Conservation (phyloP, 2,113 vertebrate species). For the Lampris megalopsis region DNA sequence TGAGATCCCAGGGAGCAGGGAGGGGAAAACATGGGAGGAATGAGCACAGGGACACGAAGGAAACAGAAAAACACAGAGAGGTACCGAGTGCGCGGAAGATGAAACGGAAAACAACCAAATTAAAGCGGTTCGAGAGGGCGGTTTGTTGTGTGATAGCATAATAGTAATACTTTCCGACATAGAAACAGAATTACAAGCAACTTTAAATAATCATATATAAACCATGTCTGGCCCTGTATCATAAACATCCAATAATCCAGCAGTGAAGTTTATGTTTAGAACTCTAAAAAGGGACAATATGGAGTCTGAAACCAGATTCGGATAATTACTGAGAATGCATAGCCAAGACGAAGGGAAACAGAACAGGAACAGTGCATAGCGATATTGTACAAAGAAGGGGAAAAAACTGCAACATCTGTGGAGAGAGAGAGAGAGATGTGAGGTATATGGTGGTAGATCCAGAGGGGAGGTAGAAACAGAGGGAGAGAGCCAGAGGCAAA, state of each 20-base stretch:
- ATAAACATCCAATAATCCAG: not conserved
- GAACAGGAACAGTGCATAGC: conserved; percentile 4
- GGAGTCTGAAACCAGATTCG: conserved; percentile 22
- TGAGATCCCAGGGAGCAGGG: not conserved
- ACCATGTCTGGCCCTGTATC: conserved; percentile 2
- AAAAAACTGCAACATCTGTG: not conserved
- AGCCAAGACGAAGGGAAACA: conserved; percentile 43
- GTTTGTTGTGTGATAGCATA: not conserved
- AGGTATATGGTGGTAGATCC: not conserved
- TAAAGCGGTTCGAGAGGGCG: not conserved
- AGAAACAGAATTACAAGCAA: not conserved
- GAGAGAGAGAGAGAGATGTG: not conserved
- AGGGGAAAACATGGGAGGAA: not conserved
- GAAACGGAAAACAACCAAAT: not conserved
- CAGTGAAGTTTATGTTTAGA: conserved; percentile 56
- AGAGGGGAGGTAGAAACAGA: not conserved
- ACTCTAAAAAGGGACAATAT: conserved; percentile 19
- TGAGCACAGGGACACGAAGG: too few species aligned
- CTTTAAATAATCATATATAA: not conserved
- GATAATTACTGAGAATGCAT: conserved; percentile 53
- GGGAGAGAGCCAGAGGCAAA: not conserved
- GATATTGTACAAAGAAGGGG: not conserved
- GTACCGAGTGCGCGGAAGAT: not conserved
- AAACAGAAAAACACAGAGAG: too few species aligned
- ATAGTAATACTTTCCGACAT: not conserved